Evolutionary conservation across 1,140 invertebrate genomes (phyloP), one percentile per base, ranked within the genome.

Genomic region (Papilio helenus): DNA sequence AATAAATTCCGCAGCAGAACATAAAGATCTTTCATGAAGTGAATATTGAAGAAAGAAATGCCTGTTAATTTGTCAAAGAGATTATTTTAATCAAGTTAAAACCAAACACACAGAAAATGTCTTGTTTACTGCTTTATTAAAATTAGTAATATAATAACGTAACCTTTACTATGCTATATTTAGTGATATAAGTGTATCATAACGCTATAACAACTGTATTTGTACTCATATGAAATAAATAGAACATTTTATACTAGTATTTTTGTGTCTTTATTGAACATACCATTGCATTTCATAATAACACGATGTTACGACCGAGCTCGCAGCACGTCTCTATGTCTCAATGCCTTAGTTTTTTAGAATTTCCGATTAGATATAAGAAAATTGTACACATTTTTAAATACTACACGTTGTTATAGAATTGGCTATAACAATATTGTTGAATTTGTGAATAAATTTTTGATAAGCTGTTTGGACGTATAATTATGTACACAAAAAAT

Each of bases 1-100:
- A 74, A 73, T 44, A 12, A 39, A 42, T 42, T 87, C 76, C 81
- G 82, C 84, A 79, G 80, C 82, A 72, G 72, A 72, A 72, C 20
- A 46, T 5, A 46, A n/a, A 34, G 18, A 34, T 42, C 18, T 34
- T 34, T 34, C 34, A 34, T 71, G 26, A 18, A 49, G 29, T 34
- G 12, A 14, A 39, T 71, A 14, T 29, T 39, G 12, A 29, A 39
- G n/a, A n/a, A 61, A 9, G 20, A 61, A 23, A 61, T 61, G n/a
- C 8, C 7, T 3, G 16, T 49, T 49, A 18, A 49, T 49, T 49
- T 49, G 46, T 16, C 14, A 16, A 49, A 49, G 46, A 14, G 4
- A 46, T 46, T 16, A 16, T 49, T 16, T 4, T 16, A 49, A 16
- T 14, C 12, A 49, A 49, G 16, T 49, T 16, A 34, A 34, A 34